Evolutionary conservation across 2,797 vertebrate species (phyloP), one percentile per base, ranked within the genome.

Genomic region (Enteromius afrohamiltoni): DNA sequence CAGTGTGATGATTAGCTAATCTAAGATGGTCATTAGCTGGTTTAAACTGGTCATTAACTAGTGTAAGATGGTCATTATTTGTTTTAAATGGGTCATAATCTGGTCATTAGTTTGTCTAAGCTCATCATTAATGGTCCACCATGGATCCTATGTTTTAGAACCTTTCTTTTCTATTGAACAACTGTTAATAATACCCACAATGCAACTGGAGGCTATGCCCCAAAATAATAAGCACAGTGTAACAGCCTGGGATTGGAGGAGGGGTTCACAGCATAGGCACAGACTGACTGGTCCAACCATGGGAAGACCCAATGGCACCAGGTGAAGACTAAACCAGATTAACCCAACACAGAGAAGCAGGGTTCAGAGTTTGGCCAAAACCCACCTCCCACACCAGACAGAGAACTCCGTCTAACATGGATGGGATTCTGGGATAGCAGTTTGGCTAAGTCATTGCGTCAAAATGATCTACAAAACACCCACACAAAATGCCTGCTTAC

Each of bases 141-240:
- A 3, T 74, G 10, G 31, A 74, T 53, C 29, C 2, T 71, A 71
- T 45, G 45, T 29, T 71, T 29, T 49, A 14, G 16, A 49, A 49
- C 16, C 16, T 5, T 49, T 51, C 11, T 34, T 74, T 55, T 51
- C 49, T n/a, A n/a, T 55, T 55, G 29, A 74, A 21, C 19, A 74
- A 34, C 29, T 16, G 71, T 74, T 74, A 37, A 16, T 53, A n/a
- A 55, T 31, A n/a, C 29, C 29, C 49, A 74, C 49, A 37, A 69
- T 55, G 47, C 64, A 80, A 55, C 21, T 21, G 45, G 11, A 64
- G 40, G 42, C 42, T 64, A 23, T 31, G 11, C 60, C 17, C 71
- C 62, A 42, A 79, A 40, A 84, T 60, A 82, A 82, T 71, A 86
- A 86, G 82, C 82, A 84, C 68, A 87, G 51, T 74, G 64, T 70